Conservation (phyloP, 2,888 invertebrate species). For the Microctonus hyperodae region DNA sequence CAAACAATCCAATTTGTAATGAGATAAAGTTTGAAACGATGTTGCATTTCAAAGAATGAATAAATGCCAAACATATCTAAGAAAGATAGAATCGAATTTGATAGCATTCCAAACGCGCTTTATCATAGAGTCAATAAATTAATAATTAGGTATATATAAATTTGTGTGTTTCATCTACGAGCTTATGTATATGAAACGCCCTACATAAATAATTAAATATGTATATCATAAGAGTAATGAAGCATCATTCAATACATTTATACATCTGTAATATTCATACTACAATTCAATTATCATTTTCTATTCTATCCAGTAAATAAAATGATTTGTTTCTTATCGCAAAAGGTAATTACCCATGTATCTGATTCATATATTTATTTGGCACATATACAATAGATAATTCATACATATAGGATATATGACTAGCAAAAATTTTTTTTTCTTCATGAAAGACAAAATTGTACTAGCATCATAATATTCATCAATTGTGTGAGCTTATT, state of each 20-base stretch:
- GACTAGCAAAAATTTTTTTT: slow-evolving; percentile 38
- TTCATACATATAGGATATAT: slow-evolving; percentile 37
- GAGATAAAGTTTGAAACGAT: background rate
- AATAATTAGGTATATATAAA: background rate
- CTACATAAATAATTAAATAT: background rate
- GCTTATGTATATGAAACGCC: background rate
- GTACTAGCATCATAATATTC: slow-evolving; percentile 21
- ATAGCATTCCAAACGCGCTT: background rate
- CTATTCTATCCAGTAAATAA: background rate
- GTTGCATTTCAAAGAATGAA: background rate
- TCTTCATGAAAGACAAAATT: slow-evolving; percentile 46
- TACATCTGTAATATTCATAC: background rate
- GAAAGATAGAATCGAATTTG: background rate
- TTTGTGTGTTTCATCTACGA: background rate
- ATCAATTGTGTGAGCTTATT: slow-evolving; percentile 1
- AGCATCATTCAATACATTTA: background rate
- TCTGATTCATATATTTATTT: slow-evolving; percentile 42
- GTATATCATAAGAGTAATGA: background rate
- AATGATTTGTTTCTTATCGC: background rate
- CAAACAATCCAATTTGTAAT: background rate
- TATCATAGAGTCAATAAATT: background rate
- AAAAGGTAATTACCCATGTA: background rate
- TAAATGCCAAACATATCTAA: background rate
- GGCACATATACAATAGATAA: slow-evolving; percentile 49
- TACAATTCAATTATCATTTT: background rate